Conservation (phyloP, 2,888 invertebrate species). For the Noctua pronuba region DNA sequence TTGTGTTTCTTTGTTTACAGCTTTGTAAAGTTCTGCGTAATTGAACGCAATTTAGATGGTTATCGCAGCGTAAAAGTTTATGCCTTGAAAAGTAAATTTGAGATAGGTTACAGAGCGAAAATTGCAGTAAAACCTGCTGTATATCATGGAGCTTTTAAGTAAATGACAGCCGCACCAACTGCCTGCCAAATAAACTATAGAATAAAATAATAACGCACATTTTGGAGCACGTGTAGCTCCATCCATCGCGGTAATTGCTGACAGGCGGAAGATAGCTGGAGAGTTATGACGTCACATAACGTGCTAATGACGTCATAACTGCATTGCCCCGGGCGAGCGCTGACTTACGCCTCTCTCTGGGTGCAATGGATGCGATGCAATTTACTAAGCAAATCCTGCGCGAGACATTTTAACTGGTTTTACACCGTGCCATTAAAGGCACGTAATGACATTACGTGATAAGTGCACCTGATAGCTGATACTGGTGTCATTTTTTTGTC, state of each 20-base stretch:
- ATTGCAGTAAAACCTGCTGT: conserved; percentile 16
- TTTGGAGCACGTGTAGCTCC: conserved; percentile 82
- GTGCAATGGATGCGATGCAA: conserved; percentile 81
- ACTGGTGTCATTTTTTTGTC: conserved; percentile 58
- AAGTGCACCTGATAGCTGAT: conserved; percentile 59
- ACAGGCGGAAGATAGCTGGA: conserved; percentile 87
- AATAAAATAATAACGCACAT: conserved; percentile 80
- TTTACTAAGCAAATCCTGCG: conserved; percentile 77
- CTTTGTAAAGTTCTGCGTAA: conserved; percentile 50
- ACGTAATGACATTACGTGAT: conserved; percentile 62
- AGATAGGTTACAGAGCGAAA: conserved; percentile 1
- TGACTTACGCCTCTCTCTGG: conserved; percentile 77
- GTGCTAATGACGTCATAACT: conserved; percentile 89
- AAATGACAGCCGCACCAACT: conserved; percentile 53
- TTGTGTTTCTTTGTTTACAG: conserved; percentile 56
- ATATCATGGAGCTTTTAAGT: conserved; percentile 51
- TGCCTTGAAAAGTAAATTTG: conserved; percentile 33
- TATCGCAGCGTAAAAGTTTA: conserved; percentile 49
- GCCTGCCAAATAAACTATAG: conserved; percentile 68
- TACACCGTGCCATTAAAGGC: conserved; percentile 68
- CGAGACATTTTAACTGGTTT: conserved; percentile 72
- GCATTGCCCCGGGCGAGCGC: conserved; percentile 83
- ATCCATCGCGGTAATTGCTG: conserved; percentile 87
- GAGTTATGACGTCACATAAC: conserved; percentile 88
- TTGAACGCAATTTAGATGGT: conserved; percentile 57